Evolutionary conservation across 2,113 vertebrate genomes (phyloP).

Genomic region (Bostrychus sinensis): DNA sequence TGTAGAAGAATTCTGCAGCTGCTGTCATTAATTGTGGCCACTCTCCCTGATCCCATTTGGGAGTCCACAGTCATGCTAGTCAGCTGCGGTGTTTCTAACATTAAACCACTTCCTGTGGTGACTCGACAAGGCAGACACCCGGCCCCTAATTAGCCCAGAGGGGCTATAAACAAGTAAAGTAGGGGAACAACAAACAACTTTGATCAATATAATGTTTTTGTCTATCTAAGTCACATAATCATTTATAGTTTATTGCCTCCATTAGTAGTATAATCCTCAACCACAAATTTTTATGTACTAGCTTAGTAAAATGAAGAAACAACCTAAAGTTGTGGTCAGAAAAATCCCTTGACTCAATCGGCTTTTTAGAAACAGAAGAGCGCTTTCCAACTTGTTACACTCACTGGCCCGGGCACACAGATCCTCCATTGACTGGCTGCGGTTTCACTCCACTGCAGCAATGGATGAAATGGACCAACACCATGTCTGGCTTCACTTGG

Average conservation of each 20-base stretch:
- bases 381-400: conserved; percentile 29
- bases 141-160: conserved; percentile 54
- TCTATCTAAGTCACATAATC: conserved; percentile 18
- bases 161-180: conserved; percentile 63
- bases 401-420: conserved; percentile 20
- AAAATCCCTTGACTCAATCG: conserved; percentile 40
- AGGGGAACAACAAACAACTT: conserved; percentile 66
- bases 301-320: conserved; percentile 22
- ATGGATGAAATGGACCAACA: conserved; percentile 39
- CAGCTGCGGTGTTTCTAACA: conserved; percentile 30
- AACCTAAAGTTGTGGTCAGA: conserved; percentile 21
- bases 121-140: conserved; percentile 61
- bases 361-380: conserved; percentile 34
- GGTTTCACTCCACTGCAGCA: conserved; percentile 53
- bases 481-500: conserved; percentile 34
- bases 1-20: conserved; percentile 49
- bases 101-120: conserved; percentile 71
- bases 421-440: conserved; percentile 58
- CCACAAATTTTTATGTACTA: conserved; percentile 39
- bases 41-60: conserved; percentile 45
- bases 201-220: neutral
- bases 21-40: conserved; percentile 56
- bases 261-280: conserved; percentile 33
- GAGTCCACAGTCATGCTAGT: conserved; percentile 50
- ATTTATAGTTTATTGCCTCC: conserved; percentile 36